These are phyloP conservation scores for Tyria jacobaeae DNA, from an alignment of 2,888 invertebrate genomes.

Conservation along the genomic window DNA sequence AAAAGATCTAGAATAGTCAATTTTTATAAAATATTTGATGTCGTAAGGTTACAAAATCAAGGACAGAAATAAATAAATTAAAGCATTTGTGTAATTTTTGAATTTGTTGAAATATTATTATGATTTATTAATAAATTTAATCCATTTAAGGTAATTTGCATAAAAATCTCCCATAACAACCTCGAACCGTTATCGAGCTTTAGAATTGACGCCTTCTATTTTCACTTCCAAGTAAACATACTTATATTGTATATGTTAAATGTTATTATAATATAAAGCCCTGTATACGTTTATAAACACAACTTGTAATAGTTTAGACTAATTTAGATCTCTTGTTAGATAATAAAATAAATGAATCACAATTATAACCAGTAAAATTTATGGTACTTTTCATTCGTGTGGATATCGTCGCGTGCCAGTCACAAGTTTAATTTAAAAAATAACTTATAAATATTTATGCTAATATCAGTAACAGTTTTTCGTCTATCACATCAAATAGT, in stretches of 20 bases:
- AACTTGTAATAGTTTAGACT: neutral
- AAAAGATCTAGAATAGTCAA: conserved; percentile 22
- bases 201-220: too few relatives aligned
- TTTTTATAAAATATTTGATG: conserved; percentile 19
- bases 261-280: neutral
- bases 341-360: conserved; percentile 14
- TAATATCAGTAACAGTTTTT: conserved; percentile 39
- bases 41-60: conserved; percentile 26
- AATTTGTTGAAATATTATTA: conserved; percentile 33
- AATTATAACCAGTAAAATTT: conserved; percentile 9
- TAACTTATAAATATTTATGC: conserved; percentile 35
- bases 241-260: too few relatives aligned
- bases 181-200: too few relatives aligned
- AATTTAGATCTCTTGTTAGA: neutral
- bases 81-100: conserved; percentile 22
- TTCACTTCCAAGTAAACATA: too few relatives aligned
- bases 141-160: too few relatives aligned
- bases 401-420: conserved; percentile 18
- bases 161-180: too few relatives aligned
- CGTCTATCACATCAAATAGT: conserved; percentile 14
- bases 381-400: conserved; percentile 9
- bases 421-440: conserved; percentile 11
- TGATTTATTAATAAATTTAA: conserved; percentile 8
- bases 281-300: neutral
- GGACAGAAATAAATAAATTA: conserved; percentile 27